Evolutionary conservation across 2,113 vertebrate species (phyloP).

Genomic region (Anhinga rufa): DNA sequence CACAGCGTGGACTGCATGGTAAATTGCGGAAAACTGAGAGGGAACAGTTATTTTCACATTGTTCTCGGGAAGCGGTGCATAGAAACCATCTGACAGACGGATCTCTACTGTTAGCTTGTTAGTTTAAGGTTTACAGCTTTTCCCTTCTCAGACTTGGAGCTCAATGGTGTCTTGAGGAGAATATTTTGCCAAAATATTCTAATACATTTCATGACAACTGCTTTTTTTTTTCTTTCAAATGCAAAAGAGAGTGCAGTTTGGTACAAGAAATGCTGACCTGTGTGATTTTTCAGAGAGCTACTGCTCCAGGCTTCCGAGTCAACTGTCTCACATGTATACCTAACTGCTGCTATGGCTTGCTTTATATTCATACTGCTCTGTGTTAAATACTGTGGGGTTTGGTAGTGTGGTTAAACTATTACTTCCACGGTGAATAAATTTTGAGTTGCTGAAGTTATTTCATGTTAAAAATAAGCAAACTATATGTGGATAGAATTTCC

Average conservation of each 20-base stretch:
- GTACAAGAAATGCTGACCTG: neutral
- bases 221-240: neutral
- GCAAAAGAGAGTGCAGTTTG: neutral
- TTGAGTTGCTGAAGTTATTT: neutral
- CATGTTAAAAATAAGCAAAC: neutral
- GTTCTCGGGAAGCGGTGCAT: neutral
- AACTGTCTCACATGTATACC: neutral
- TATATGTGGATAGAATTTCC: neutral
- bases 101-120: neutral
- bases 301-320: neutral
- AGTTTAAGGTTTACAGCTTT: neutral
- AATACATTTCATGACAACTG: neutral
- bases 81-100: neutral
- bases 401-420: neutral
- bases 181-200: neutral
- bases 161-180: neutral
- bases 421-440: neutral
- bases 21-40: neutral
- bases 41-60: neutral
- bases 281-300: neutral
- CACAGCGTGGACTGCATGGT: rapidly evolving
- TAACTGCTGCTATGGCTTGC: neutral
- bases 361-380: neutral
- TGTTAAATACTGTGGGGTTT: neutral
- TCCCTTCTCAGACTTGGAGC: neutral